phyloP scores from a whole-genome alignment of 2,797 vertebrate genomes.

The Chanos chanos region DNA sequence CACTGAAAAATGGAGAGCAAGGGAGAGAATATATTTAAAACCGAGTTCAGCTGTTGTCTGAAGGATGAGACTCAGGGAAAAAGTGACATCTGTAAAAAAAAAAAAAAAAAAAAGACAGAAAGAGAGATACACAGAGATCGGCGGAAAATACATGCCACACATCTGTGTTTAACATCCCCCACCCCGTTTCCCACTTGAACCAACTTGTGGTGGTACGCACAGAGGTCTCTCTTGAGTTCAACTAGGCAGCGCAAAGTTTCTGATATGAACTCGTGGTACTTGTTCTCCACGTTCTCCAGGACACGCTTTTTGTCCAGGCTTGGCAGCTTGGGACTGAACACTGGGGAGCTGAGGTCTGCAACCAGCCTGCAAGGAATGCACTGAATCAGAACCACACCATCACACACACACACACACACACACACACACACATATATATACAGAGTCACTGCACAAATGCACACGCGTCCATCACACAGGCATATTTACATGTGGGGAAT shows the following conservation, averaged over 20 bases:
- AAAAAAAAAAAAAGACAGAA: background rate
- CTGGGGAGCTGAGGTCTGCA: conserved; percentile 58
- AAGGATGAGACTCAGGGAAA: too few species aligned
- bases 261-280: conserved; percentile 66
- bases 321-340: conserved; percentile 56
- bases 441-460: too few species aligned
- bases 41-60: too few species aligned
- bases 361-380: conserved; percentile 53
- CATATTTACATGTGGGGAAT: too few species aligned
- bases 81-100: too few species aligned
- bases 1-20: too few species aligned
- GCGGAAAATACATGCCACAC: too few species aligned
- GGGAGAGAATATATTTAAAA: too few species aligned
- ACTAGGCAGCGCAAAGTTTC: conserved; percentile 65
- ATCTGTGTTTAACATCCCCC: too few species aligned
- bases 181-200: too few species aligned
- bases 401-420: background rate
- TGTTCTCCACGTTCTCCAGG: conserved; percentile 65
- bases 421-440: background rate
- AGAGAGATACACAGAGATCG: too few species aligned
- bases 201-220: conserved; percentile 50
- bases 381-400: background rate
- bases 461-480: too few species aligned
- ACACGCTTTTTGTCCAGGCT: conserved; percentile 63
- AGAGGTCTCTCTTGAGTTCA: conserved; percentile 68